phyloP scores from a whole-genome alignment of 2,797 vertebrate species.

The Melanotaenia parkinsoni region DNA sequence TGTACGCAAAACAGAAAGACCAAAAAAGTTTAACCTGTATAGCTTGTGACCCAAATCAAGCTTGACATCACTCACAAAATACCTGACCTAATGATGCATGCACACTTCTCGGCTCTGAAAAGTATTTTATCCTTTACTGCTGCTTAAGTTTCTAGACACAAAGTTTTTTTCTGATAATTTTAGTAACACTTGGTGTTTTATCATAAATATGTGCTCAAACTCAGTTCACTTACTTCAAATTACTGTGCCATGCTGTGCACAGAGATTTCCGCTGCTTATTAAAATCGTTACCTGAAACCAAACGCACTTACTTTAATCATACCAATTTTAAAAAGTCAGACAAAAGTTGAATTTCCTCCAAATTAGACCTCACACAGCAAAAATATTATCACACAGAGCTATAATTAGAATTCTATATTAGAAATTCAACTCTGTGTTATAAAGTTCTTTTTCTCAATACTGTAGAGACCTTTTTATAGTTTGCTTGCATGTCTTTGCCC shows the following conservation, averaged over 20 bases:
- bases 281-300: neutral
- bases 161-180: neutral
- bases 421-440: neutral
- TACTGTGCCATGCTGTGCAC: no score
- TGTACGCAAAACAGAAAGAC: conserved; percentile 7
- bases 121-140: neutral
- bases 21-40: conserved; percentile 50
- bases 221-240: neutral
- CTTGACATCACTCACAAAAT: conserved; percentile 35
- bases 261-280: no score
- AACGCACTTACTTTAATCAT: neutral
- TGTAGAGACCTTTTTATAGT: neutral
- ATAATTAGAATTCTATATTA: no score
- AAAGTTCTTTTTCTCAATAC: neutral
- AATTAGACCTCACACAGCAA: neutral
- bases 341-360: no score
- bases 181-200: neutral
- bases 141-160: neutral
- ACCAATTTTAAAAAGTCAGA: neutral
- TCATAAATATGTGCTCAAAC: neutral
- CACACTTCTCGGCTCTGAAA: conserved; percentile 7
- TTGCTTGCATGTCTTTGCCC: neutral
- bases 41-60: conserved; percentile 81
- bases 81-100: conserved; percentile 13
- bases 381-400: neutral